Evolutionary conservation across 2,113 vertebrate species (phyloP).

Genomic region (Eubucco bourcierii): DNA sequence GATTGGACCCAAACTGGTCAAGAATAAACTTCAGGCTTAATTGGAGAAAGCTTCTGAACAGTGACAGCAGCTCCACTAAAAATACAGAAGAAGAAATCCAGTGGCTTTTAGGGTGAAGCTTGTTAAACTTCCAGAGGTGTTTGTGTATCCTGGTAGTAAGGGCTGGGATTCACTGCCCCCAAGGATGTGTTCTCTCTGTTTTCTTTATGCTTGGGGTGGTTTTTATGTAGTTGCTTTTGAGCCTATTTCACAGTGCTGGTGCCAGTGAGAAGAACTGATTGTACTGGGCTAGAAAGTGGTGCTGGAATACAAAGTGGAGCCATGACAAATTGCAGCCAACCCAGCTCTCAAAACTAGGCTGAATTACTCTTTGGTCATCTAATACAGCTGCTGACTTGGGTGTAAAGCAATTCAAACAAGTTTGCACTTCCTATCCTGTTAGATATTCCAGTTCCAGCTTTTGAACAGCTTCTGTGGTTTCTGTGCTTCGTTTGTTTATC

Average conservation of each 20-base stretch:
- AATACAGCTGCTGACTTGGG: background rate
- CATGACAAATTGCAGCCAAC: background rate
- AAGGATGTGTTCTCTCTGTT: background rate
- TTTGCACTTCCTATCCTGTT: background rate
- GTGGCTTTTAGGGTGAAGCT: background rate
- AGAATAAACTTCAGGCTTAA: background rate
- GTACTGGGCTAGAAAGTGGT: background rate
- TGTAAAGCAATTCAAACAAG: background rate
- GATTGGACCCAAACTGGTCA: background rate
- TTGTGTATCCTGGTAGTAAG: background rate
- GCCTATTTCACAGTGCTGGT: background rate
- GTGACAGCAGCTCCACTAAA: background rate
- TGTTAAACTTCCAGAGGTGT: background rate
- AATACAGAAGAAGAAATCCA: background rate
- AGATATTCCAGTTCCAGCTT: background rate
- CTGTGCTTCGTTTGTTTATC: accelerated
- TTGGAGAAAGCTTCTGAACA: background rate
- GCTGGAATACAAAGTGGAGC: background rate
- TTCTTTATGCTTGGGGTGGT: background rate
- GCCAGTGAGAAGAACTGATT: background rate
- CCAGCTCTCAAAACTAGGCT: background rate
- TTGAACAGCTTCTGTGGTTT: background rate
- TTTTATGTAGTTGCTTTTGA: background rate
- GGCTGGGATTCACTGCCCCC: background rate
- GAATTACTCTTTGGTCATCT: background rate